Percentiles rank a stretch among this genome's conserved stretches.
Evolutionary conservation across 2,888 invertebrate species (phyloP).

Genomic region (Brassicogethes aeneus): DNA sequence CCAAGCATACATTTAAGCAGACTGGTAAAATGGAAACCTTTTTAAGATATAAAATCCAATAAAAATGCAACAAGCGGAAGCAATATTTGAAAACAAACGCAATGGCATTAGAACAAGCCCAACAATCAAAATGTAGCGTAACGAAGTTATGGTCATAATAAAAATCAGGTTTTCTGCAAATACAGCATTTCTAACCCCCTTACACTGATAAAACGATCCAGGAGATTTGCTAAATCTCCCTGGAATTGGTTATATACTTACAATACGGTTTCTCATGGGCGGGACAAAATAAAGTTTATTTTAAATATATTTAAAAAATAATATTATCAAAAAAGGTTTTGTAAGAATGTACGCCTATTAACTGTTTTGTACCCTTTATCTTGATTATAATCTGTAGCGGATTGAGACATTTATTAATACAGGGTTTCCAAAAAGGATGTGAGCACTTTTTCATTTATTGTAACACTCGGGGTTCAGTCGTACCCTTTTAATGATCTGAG

Average conservation of each 20-base stretch:
- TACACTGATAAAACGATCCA: slow-evolving; percentile 36
- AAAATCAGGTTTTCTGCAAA: slow-evolving; percentile 33
- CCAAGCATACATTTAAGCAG: no score
- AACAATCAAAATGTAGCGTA: slow-evolving; percentile 25
- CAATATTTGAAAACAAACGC: slow-evolving; percentile 12
- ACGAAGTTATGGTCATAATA: slow-evolving; percentile 28
- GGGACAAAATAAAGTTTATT: no score
- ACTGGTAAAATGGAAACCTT: no score
- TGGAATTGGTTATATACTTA: slow-evolving; percentile 26
- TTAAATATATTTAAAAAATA: no score
- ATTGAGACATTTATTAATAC: slow-evolving; percentile 6
- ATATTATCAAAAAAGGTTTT: no score
- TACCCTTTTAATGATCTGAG: no score
- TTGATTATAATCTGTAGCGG: no score
- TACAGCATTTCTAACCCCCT: slow-evolving; percentile 38
- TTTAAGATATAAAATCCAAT: no score
- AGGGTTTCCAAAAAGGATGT: slow-evolving; percentile 1
- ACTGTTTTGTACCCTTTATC: no score
- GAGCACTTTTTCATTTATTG: no score
- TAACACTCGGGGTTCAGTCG: no score
- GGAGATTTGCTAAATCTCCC: slow-evolving; percentile 33
- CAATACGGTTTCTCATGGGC: slow-evolving; percentile 20
- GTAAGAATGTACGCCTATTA: no score
- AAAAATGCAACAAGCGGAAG: slow-evolving; percentile 8
- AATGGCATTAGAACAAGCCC: slow-evolving; percentile 14